Evolutionary conservation across 1,140 invertebrate genomes (phyloP), one percentile per base, ranked within the genome.

Genomic region (Drosophila littoralis): DNA sequence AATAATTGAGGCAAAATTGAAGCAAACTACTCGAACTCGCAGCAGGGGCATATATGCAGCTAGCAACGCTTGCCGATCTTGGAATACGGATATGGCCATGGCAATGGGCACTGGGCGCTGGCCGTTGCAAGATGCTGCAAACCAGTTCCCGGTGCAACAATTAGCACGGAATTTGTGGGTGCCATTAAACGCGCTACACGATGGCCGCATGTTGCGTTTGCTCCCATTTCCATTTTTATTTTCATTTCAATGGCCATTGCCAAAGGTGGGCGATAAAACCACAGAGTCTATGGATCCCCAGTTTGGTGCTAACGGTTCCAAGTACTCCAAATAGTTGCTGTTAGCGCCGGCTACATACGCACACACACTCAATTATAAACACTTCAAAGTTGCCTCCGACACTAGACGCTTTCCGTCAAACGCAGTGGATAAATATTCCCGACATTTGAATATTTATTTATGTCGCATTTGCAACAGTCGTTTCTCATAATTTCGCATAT

Each of bases 1-100:
- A 91, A 85, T 91, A 91, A 91, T 91, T 91, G 89, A 89, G 89
- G 89, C 89, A 91, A 85, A 91, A 91, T 91, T 91, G 89, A 91
- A 88, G 83, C 88, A 89, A 91, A 89, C 84, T 89, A 75, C 84
- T 78, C 67, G 65, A 64, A 43, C 55, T 61, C 35, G 46, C 54
- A 13, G 61, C 61, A 66, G 36, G 10, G 60, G 68, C 58, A 54
- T 40, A 35, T 9, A 28, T 28, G 22, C 32, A 46, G 13, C 59
- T 10, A 22, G 46, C 28, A 64, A 52, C 22, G 46, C 17, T 59
- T 59, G 46, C 54, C 43, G 65, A 74, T 74, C 65, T 69, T 74
- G 57, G 57, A 55, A 60, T 68, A 68, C 67, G 70, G 70, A 73
- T 73, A 73, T 73, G 70, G 70, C 70, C 64, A 63, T 70, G 66